phyloP scores from a whole-genome alignment of 2,113 vertebrate species.

The Brachypteracias leptosomus region DNA sequence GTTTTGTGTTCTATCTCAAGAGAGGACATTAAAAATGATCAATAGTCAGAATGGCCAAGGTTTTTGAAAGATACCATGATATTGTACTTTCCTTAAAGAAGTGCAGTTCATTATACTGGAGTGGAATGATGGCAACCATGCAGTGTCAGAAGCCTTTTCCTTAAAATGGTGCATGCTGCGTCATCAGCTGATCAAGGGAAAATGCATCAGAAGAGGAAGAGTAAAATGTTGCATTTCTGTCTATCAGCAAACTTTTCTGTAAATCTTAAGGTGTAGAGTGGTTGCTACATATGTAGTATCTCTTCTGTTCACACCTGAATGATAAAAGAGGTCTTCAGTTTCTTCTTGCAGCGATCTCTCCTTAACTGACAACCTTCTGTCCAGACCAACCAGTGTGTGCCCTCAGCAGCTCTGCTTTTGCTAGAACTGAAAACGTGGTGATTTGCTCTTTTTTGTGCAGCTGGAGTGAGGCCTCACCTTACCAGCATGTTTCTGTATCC shows the following conservation, averaged over 20 bases:
- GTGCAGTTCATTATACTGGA: background rate
- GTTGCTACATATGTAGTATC: background rate
- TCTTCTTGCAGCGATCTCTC: background rate
- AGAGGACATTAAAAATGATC: background rate
- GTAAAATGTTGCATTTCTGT: background rate
- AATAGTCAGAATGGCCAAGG: background rate
- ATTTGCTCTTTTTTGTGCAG: background rate
- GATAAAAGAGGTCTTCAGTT: background rate
- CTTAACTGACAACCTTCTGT: background rate
- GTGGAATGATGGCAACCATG: background rate
- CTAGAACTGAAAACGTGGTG: background rate
- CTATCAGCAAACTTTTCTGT: background rate
- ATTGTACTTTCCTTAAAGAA: background rate
- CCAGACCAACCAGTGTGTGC: background rate
- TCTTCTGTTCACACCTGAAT: background rate
- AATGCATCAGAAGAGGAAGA: background rate
- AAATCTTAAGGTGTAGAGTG: background rate
- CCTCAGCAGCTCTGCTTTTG: background rate
- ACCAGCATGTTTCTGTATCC: background rate
- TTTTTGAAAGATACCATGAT: background rate
- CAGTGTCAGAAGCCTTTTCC: background rate
- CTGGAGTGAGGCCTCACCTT: background rate
- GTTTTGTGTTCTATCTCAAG: background rate
- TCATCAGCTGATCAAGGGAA: background rate
- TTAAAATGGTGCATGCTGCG: background rate